These are phyloP conservation scores for Spheniscus mendiculus DNA, from an alignment of 2,113 vertebrate species.

Conservation along the genomic window DNA sequence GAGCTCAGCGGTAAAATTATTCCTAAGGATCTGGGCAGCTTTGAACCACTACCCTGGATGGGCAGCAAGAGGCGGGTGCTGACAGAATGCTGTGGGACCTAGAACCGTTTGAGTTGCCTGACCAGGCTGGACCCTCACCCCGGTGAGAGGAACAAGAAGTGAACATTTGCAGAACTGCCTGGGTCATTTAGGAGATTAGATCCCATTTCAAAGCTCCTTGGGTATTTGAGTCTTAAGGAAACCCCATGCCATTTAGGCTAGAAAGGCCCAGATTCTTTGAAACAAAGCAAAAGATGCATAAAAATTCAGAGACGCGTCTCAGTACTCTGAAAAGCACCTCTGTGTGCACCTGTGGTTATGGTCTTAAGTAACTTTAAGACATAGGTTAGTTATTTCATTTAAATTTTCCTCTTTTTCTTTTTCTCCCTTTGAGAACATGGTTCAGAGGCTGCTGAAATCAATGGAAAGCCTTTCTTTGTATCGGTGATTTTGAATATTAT, in stretches of 20 bases:
- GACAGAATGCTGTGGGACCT: not conserved
- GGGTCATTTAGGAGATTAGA: not conserved
- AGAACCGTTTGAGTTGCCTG: not conserved
- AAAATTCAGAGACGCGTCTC: not conserved
- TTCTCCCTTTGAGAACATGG: not conserved
- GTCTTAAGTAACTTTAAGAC: not conserved
- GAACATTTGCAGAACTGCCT: not conserved
- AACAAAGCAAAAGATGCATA: not conserved
- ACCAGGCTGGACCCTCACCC: not conserved
- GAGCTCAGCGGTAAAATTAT: not conserved
- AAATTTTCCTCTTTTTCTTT: not conserved
- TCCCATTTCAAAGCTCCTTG: not conserved
- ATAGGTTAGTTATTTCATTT: not conserved
- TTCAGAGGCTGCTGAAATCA: not conserved
- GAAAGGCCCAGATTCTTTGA: not conserved
- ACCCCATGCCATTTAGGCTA: not conserved
- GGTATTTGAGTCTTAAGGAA: not conserved
- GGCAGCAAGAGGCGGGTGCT: not conserved
- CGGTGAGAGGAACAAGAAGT: not conserved
- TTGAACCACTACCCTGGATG: not conserved
- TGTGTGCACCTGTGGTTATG: not conserved
- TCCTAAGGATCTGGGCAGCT: not conserved
- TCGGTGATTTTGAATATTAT: not conserved
- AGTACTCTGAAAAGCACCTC: not conserved
- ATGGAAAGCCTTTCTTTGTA: not conserved